A percentile compares a stretch with the other conserved stretches of the same genome.
Evolutionary conservation across 2,888 invertebrate genomes (phyloP).

Genomic region (Ectemnius continuus): DNA sequence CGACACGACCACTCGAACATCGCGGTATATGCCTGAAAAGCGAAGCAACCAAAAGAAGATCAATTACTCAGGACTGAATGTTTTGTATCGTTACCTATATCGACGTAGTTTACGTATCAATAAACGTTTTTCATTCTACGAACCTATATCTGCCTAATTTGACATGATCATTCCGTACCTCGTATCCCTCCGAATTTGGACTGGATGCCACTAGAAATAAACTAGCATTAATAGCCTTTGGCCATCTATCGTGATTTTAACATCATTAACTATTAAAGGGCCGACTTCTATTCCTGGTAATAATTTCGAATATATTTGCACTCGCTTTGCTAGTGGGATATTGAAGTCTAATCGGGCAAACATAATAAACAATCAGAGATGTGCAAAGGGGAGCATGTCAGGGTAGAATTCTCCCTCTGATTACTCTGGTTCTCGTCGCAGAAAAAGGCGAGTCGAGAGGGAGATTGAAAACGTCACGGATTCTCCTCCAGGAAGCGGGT

Average conservation of each 20-base stretch:
- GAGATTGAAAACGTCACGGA: neutral
- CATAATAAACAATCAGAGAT: too few relatives aligned
- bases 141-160: neutral
- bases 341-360: too few relatives aligned
- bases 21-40: slow-evolving; percentile 12
- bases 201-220: too few relatives aligned
- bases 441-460: neutral
- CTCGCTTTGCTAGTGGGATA: too few relatives aligned
- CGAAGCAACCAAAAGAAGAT: slow-evolving; percentile 43
- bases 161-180: too few relatives aligned
- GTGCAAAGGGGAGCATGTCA: too few relatives aligned
- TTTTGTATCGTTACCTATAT: slow-evolving; percentile 72
- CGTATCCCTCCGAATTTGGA: too few relatives aligned
- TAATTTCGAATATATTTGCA: too few relatives aligned
- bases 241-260: neutral
- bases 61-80: slow-evolving; percentile 67
- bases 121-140: slow-evolving; percentile 73
- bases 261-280: neutral
- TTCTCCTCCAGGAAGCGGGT: neutral
- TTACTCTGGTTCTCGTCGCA: neutral
- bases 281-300: too few relatives aligned
- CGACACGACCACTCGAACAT: neutral
- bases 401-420: too few relatives aligned
- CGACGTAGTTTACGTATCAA: slow-evolving; percentile 71
- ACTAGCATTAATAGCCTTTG: too few relatives aligned